Percentiles rank a stretch among this genome's conserved stretches.
Conservation (phyloP, 2,797 vertebrate species). For the Syndactyla subalaris region DNA sequence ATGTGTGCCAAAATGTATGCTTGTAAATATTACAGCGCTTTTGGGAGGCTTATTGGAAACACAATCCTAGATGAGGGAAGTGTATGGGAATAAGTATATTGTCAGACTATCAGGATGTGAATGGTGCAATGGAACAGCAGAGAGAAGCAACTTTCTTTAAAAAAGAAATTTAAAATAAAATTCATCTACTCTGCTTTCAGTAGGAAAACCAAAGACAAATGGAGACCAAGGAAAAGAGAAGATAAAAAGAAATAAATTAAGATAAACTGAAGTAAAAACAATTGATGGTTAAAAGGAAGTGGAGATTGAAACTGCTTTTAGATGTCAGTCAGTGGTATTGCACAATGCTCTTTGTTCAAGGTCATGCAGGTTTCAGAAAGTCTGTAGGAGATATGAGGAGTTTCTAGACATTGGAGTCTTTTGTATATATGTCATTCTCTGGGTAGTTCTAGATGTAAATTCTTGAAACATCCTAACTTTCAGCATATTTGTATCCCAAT, state of each 20-base stretch:
- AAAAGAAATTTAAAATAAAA: background rate
- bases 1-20: background rate
- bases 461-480: background rate
- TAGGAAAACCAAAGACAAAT: background rate
- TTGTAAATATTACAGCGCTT: conserved; percentile 54
- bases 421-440: background rate
- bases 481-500: background rate
- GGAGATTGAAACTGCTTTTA: background rate
- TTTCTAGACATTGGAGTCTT: background rate
- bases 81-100: background rate
- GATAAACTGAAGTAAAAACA: background rate
- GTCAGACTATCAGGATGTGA: background rate
- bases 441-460: background rate
- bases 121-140: background rate
- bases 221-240: background rate
- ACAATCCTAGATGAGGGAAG: conserved; percentile 5
- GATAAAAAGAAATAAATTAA: background rate
- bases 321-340: background rate
- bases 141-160: background rate
- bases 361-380: background rate
- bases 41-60: conserved; percentile 31
- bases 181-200: background rate
- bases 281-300: background rate
- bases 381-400: background rate
- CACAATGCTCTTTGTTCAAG: background rate